Evolutionary conservation across 2,888 invertebrate species (phyloP), one percentile per base, ranked within the genome.

Genomic region (Alloscopus bannaensis): DNA sequence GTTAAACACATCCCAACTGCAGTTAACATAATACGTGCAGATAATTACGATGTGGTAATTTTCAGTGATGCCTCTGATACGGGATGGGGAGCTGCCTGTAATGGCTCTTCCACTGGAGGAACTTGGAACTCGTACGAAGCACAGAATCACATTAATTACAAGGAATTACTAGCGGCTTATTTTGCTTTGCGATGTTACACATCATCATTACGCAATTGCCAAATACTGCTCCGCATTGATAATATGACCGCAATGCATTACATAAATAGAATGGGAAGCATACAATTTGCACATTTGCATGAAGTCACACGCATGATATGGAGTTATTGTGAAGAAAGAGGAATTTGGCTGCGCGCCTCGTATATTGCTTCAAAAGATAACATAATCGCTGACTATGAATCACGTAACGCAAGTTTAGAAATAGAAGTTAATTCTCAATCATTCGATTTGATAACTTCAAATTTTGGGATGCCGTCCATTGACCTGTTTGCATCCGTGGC

Each of bases 181-280:
- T 57, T 28, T 16, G 57, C 26, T 28, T 3, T 57, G 3, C 3
- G 55, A 26, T 26, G 57, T 28, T 57, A 8, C 24, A 8, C 24
- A 22, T 11, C 4, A 6, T 3, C 20, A 4, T 40, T 26, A n/a
- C 40, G 52, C 28, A 65, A 28, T 2, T 26, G 77, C 3, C 24
- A 36, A 31, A 45, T 76, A 1, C 45, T 76, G 2, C 13, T 57
- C 1, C 16, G 70, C 13, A 36, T 68, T 6, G 81, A 81, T 36
- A 81, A 78, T 20, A 81, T 72, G 8, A 78, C 77, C 2, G 70
- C 72, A 2, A 18, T 81, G 0, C 18, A 65, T 0, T 81, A 81
- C 26, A 70, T 80, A 20, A 80, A 80, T 31, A 52, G 42, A 13
- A 59, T 31, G 26, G 73, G 80, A 11, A 62, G 77, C 6, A 18